Base-by-base conservation (phyloP, 2,797 vertebrate genomes). In the Varecia variegata region DNA sequence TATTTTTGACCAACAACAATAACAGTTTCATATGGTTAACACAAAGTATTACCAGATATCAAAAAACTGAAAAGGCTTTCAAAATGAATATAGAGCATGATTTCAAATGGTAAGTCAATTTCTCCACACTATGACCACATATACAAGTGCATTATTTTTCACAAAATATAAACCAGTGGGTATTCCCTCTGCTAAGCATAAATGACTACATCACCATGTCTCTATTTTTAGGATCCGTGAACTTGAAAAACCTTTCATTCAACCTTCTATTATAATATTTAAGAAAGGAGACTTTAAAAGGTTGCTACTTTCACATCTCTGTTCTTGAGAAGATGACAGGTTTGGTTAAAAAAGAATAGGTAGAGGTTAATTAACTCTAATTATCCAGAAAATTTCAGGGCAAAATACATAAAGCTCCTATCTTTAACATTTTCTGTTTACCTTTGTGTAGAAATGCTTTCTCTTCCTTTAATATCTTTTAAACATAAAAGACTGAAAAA, bases 191-290 rank as follows among this genome's bases (percentile, higher is more conserved):
- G 77, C 50, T 79, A 87, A 89, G 60, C 56, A 89, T 56, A 95
- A 97, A 96, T 65, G 32, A 93, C 52, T 88, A n/a, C 10, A 91
- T 94, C 32, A 80, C 8, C 23, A 35, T 2, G 25, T 81, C 35
- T 79, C 15, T 65, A 65, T 81, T 79, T 43, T 81, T 11, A 84
- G 54, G 71, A 83, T 82, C 71, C 15, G 35, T 82, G 79, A 90
- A 93, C 76, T 70, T 88, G 60, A 95, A 96, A 79, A 52, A 58
- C 12, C 13, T 90, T 97, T 94, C 70, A 87, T 83, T 80, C 65
- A 84, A 81, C 32, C 25, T 87, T 83, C 58, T 56, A 76, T 83
- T 91, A 80, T 81, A 94, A 80, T 85, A 92, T 70, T 94, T 94
- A 92, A 70, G 68, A 85, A 77, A 82, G 38, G 27, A 76, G 82